phyloP scores from a whole-genome alignment of 2,797 vertebrate genomes.

The Enteromius trimaculatus region DNA sequence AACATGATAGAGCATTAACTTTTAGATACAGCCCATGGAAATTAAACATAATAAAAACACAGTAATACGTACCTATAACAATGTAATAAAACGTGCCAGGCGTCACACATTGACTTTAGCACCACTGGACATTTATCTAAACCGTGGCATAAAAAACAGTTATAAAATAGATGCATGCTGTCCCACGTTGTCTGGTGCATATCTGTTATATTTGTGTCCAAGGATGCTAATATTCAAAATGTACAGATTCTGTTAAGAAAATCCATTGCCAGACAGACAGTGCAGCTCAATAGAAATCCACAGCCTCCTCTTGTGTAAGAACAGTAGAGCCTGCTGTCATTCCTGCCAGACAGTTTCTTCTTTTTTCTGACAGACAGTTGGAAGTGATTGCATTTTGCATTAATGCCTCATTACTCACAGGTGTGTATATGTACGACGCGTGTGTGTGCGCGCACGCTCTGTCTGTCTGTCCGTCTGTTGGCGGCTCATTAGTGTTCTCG shows the following conservation, averaged over 20 bases:
- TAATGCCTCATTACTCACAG: conserved; percentile 58
- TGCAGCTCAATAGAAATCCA: conserved; percentile 20
- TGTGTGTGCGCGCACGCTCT: not conserved
- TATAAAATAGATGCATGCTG: not conserved
- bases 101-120: too few species aligned
- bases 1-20: too few species aligned
- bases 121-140: too few species aligned
- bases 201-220: not conserved
- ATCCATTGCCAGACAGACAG: conserved; percentile 15
- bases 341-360: conserved; percentile 26
- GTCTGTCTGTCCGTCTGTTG: conserved; percentile 51
- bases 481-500: conserved; percentile 58
- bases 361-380: conserved; percentile 40
- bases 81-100: too few species aligned
- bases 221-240: not conserved
- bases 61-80: too few species aligned
- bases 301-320: conserved; percentile 23
- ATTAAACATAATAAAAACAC: too few species aligned
- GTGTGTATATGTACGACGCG: conserved; percentile 39
- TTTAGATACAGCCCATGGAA: too few species aligned
- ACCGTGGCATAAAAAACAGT: not conserved
- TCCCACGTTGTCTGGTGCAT: not conserved
- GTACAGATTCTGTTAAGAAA: conserved; percentile 11
- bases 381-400: conserved; percentile 54
- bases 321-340: conserved; percentile 24